These are phyloP conservation scores for Cuniculus paca DNA, from an alignment of 2,797 vertebrate species.

Conservation along the genomic window DNA sequence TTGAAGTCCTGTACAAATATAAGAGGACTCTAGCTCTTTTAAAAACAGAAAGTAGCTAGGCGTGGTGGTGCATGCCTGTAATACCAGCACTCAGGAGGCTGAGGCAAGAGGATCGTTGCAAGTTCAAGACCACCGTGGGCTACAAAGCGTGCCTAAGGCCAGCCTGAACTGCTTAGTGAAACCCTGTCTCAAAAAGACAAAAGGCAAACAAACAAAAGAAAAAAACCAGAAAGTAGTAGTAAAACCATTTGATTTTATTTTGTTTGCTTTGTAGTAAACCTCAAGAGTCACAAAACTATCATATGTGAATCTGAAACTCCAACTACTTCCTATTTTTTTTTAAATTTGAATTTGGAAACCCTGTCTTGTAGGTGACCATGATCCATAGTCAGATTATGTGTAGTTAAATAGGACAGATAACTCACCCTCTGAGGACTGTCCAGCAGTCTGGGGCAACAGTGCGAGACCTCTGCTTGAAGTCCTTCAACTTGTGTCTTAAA, in stretches of 20 bases:
- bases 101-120: too few relatives aligned
- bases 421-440: background rate
- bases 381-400: background rate
- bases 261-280: background rate
- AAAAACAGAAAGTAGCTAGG: background rate
- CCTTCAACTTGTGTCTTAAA: background rate
- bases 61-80: too few relatives aligned
- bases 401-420: background rate
- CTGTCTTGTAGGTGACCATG: background rate
- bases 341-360: slow-evolving; percentile 3
- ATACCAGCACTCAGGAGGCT: too few relatives aligned
- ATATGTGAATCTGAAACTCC: background rate
- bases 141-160: too few relatives aligned
- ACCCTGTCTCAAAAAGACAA: too few relatives aligned
- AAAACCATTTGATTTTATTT: background rate
- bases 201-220: too few relatives aligned
- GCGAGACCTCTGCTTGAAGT: background rate
- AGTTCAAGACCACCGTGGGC: too few relatives aligned
- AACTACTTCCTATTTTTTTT: background rate
- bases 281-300: background rate
- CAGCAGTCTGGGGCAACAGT: background rate
- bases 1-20: background rate
- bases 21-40: background rate
- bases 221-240: background rate
- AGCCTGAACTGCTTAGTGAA: too few relatives aligned